Conservation (phyloP, 2,888 invertebrate species). For the Notodonta dromedarius region DNA sequence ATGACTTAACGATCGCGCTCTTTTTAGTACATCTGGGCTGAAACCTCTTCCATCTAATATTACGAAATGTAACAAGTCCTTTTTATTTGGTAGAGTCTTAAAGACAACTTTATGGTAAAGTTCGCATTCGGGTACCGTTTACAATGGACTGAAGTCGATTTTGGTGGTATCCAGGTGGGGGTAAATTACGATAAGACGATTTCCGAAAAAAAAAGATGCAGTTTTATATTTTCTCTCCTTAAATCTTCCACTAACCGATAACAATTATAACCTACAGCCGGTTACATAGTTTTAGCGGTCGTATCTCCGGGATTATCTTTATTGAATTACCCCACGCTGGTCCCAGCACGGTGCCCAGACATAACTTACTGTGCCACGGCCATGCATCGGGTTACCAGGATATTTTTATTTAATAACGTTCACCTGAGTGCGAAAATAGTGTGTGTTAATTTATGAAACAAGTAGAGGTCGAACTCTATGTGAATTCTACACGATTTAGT, state of each 20-base stretch:
- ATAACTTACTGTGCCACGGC: conserved; percentile 37
- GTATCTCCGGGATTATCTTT: conserved; percentile 73
- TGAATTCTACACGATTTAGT: too few relatives aligned
- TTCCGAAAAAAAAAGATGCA: too few relatives aligned
- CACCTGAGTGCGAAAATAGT: not conserved
- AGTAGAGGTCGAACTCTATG: not conserved
- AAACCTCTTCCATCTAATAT: too few relatives aligned
- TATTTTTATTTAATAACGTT: conserved; percentile 5
- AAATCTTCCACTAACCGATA: not conserved
- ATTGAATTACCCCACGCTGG: conserved; percentile 80
- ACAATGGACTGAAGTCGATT: too few relatives aligned
- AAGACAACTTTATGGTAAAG: too few relatives aligned
- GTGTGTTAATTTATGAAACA: not conserved
- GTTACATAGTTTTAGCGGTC: conserved; percentile 30
- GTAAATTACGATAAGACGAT: too few relatives aligned
- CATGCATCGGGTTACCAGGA: not conserved
- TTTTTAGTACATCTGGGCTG: too few relatives aligned
- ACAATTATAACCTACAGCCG: conserved; percentile 29
- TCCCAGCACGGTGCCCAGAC: conserved; percentile 60
- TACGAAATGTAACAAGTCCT: too few relatives aligned
- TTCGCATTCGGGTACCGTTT: too few relatives aligned
- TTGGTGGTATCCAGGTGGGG: too few relatives aligned
- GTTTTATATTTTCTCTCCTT: not conserved
- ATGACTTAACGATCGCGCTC: too few relatives aligned
- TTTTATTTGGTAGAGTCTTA: too few relatives aligned